Percentiles rank a stretch among this genome's conserved stretches.
phyloP scores from a whole-genome alignment of 2,797 vertebrate genomes.

The Gallinago stenura region DNA sequence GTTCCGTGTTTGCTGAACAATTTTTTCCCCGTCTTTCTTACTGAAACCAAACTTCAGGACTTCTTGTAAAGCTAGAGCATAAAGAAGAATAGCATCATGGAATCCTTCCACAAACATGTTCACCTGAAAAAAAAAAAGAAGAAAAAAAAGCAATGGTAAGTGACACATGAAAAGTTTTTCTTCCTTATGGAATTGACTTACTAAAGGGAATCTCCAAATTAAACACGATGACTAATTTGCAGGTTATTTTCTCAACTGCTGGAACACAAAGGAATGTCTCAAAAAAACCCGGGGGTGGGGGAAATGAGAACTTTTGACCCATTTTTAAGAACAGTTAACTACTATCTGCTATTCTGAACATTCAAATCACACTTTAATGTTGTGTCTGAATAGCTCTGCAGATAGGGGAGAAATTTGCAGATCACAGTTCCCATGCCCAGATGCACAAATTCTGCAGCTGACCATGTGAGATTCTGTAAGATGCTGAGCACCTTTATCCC shows the following conservation, averaged over 20 bases:
- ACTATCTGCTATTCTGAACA: background rate
- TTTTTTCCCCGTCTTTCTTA: conserved; percentile 91
- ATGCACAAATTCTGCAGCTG: background rate
- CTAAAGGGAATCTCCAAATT: background rate
- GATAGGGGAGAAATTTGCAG: background rate
- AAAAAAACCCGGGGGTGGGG: background rate
- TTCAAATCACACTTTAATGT: background rate
- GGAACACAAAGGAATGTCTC: background rate
- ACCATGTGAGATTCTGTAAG: background rate
- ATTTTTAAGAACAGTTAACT: background rate
- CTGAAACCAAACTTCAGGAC: conserved; percentile 89
- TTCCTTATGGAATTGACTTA: background rate
- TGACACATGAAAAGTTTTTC: background rate
- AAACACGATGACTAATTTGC: background rate
- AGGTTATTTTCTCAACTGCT: background rate
- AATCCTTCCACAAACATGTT: conserved; percentile 99
- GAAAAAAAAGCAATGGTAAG: conserved; percentile 26
- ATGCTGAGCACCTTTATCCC: background rate
- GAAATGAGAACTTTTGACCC: background rate
- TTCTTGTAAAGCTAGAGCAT: conserved; percentile 90
- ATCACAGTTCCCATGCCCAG: background rate
- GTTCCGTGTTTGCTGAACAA: conserved; percentile 93
- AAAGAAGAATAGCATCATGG: conserved; percentile 94
- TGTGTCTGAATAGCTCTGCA: conserved; percentile 27
- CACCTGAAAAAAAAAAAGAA: conserved; percentile 80